Evolutionary conservation across 2,888 invertebrate genomes (phyloP).

Genomic region (Timema podura): DNA sequence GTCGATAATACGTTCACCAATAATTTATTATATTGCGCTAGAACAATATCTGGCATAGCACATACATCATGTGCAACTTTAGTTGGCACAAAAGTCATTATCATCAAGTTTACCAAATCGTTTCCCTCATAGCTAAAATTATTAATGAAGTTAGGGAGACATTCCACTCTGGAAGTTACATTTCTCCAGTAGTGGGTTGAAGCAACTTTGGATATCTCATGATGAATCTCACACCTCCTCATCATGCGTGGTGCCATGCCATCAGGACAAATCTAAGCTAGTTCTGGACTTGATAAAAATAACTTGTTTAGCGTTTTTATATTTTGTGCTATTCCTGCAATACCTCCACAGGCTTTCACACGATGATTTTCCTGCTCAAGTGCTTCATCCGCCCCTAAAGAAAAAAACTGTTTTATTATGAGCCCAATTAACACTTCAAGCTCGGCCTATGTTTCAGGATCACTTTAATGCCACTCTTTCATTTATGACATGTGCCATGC

Average conservation of each 20-base stretch:
- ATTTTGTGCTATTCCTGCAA: slow-evolving; percentile 4
- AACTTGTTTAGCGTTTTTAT: neutral
- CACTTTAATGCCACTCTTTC: neutral
- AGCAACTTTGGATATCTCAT: neutral
- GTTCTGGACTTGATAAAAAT: neutral
- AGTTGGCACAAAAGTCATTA: neutral
- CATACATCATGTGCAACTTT: slow-evolving; percentile 10
- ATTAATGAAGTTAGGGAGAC: slow-evolving; percentile 3
- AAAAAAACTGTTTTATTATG: no score
- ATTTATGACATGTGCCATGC: slow-evolving; percentile 1
- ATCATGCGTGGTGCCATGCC: neutral
- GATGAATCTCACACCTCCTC: neutral
- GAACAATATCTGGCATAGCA: neutral
- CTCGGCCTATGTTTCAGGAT: neutral
- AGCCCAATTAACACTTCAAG: no score
- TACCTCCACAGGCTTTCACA: slow-evolving; percentile 4
- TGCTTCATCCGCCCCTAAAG: slow-evolving; percentile 6
- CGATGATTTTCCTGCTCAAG: neutral
- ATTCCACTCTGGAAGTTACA: neutral
- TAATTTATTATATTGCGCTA: slow-evolving; percentile 8
- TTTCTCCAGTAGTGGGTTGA: neutral
- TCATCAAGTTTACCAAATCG: slow-evolving; percentile 3
- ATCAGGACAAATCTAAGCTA: slow-evolving; percentile 1
- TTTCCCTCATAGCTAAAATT: neutral
- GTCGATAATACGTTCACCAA: slow-evolving; percentile 6